These are phyloP conservation scores for Sipha maydis DNA, from an alignment of 2,888 invertebrate species.

Conservation along the genomic window DNA sequence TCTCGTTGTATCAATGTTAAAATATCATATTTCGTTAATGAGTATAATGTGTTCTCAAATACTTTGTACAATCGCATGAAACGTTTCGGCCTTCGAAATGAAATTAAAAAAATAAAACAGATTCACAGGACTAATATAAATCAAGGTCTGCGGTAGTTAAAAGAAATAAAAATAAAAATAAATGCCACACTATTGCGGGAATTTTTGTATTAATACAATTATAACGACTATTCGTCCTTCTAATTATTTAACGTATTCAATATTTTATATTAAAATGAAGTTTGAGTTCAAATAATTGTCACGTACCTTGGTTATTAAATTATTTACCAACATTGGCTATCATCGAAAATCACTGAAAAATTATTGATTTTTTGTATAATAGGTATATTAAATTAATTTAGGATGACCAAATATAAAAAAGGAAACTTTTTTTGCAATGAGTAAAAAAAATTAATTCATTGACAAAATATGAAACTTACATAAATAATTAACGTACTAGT, in stretches of 20 bases:
- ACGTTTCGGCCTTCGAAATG: neutral
- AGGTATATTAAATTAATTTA: too few relatives aligned
- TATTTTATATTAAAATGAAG: too few relatives aligned
- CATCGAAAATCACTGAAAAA: too few relatives aligned
- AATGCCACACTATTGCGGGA: neutral
- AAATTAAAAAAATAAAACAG: neutral
- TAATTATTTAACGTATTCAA: neutral
- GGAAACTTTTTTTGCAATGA: too few relatives aligned
- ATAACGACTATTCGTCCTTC: slow-evolving; percentile 19
- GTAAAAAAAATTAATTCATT: too few relatives aligned
- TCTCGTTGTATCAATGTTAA: neutral
- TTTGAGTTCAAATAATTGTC: too few relatives aligned
- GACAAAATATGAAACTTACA: too few relatives aligned
- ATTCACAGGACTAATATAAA: neutral
- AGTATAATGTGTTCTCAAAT: neutral
- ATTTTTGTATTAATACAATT: neutral
- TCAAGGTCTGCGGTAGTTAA: slow-evolving; percentile 15
- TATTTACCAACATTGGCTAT: too few relatives aligned
- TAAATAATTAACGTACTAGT: too few relatives aligned
- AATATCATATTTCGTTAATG: neutral
- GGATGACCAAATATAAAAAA: too few relatives aligned
- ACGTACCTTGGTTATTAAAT: too few relatives aligned
- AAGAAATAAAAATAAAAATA: slow-evolving; percentile 28
- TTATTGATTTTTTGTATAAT: too few relatives aligned
- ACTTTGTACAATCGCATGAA: slow-evolving; percentile 1